Conservation (phyloP, 1,140 invertebrate species). For the Rhagoletis pomonella region DNA sequence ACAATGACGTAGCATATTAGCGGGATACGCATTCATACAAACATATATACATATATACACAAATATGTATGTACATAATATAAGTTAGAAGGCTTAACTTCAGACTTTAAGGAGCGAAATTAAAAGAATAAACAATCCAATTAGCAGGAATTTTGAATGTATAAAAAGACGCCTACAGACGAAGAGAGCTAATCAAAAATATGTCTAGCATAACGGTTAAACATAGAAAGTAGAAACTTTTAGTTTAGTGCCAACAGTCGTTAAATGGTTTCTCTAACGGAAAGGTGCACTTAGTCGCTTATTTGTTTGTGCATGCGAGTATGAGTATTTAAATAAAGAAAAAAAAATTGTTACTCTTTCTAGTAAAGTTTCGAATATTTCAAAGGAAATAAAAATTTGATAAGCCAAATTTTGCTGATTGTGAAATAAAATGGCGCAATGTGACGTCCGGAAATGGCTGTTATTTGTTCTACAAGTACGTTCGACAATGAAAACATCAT, state of each 20-base stretch:
- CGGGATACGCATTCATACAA: too few species aligned
- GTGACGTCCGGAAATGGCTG: neutral
- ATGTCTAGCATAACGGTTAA: neutral
- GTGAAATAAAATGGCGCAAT: neutral
- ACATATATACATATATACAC: too few species aligned
- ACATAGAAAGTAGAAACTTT: neutral
- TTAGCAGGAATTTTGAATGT: neutral
- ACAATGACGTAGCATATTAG: too few species aligned
- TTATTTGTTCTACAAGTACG: neutral
- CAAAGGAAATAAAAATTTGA: neutral
- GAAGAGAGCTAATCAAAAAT: neutral
- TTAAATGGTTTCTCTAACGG: neutral
- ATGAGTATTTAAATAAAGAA: too few species aligned
- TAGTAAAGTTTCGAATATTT: neutral
- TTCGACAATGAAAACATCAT: too few species aligned
- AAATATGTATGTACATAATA: neutral
- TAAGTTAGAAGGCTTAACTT: neutral
- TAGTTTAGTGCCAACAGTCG: neutral
- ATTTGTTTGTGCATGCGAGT: too few species aligned
- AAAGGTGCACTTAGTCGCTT: neutral
- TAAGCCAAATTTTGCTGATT: neutral
- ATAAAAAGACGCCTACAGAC: neutral
- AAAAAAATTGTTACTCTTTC: too few species aligned
- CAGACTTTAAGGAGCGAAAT: neutral
- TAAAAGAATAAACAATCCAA: slow-evolving; percentile 10